Evolutionary conservation across 1,140 invertebrate species (phyloP), one percentile per base, ranked within the genome.

Genomic region (Drosophila jambulina): DNA sequence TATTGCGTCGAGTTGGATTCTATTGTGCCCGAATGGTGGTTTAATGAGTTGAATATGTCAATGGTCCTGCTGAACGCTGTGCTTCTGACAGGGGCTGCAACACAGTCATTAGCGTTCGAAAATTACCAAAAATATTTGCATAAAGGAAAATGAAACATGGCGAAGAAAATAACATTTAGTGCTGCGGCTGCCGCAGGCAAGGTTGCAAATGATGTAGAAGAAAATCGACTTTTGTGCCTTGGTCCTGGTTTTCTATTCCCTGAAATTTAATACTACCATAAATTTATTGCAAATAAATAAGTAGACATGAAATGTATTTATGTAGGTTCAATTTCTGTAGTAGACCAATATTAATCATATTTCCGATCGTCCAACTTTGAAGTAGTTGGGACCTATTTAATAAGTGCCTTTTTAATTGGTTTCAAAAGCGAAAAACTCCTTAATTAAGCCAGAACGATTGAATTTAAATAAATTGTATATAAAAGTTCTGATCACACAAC

Each of bases 31-130:
- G 77, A 84, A 84, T 78, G 80, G 76, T 68, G 58, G 68, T 90
- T 87, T 90, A 87, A 87, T 87, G 84, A 87, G 85, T 87, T 67
- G 85, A 87, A 90, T 87, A 87, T 87, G 84, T 87, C 85, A 84
- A 84, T 80, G 71, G 80, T 71, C 42, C 54, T 51, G 42, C 25
- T 29, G 29, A 36, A 43, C 49, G 46, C 56, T 65, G 60, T 45
- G 32, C 46, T 25, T 57, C 38, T 42, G 43, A 36, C 57, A 62
- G 58, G 61, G 82, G 51, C 58, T 57, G 43, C 62, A 80, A 82
- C 77, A 68, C 67, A 67, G 80, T 83, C 83, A 87, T 87, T 87
- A 87, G 72, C 71, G 77, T 70, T 77, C 64, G 42, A 17, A 68
- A 81, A 80, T 81, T 65, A 71, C 77, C 69, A 69, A 75, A 72